Conservation (phyloP, 2,888 invertebrate species). For the Sipha maydis region DNA sequence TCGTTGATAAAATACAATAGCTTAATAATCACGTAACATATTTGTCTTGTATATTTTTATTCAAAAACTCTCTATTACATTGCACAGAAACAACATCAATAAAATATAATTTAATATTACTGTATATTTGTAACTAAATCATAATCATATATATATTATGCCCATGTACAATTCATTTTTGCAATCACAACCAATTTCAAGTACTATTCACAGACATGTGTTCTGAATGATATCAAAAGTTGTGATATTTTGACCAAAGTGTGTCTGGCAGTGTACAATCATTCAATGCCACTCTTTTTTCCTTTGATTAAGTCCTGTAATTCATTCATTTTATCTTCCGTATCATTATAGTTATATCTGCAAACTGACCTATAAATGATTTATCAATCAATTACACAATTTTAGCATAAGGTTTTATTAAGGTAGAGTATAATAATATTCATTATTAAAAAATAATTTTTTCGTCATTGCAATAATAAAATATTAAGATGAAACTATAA, state of each 20-base stretch:
- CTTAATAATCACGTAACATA: constrained; percentile 33
- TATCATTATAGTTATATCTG: constrained; percentile 26
- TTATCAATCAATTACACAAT: background rate
- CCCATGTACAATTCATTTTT: background rate
- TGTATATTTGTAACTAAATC: background rate
- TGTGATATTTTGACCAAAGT: background rate
- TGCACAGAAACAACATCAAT: background rate
- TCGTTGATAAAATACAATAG: constrained; percentile 47
- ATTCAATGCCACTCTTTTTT: constrained; percentile 22
- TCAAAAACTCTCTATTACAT: background rate
- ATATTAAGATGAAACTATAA: background rate
- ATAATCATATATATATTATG: background rate
- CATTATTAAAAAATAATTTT: background rate
- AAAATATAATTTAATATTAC: background rate
- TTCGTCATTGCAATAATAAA: background rate
- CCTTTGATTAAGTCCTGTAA: constrained; percentile 3
- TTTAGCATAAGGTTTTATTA: background rate
- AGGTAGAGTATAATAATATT: background rate
- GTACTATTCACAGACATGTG: background rate
- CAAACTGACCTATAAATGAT: constrained; percentile 37
- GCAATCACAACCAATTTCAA: background rate
- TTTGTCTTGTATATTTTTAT: constrained; percentile 18
- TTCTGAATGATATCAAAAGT: background rate
- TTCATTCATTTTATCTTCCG: constrained; percentile 23
- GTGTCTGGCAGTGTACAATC: background rate